Evolutionary conservation across 2,113 vertebrate species (phyloP).

Genomic region (Chaenocephalus aceratus): DNA sequence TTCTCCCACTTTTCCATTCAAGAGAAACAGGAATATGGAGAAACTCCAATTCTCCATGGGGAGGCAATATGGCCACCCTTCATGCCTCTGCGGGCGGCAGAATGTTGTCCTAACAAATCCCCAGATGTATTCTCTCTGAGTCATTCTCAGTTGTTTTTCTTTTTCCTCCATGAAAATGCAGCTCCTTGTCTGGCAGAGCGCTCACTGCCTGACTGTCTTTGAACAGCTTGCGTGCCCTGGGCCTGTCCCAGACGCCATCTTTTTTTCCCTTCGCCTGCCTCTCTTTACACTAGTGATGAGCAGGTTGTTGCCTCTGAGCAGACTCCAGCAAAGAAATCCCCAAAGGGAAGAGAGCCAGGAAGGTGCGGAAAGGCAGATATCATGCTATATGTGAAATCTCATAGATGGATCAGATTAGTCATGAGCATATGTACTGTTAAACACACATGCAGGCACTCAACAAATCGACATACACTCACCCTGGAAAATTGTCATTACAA

Average conservation of each 20-base stretch:
- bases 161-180: conserved; percentile 54
- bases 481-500: conserved; percentile 32
- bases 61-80: conserved; percentile 61
- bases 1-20: conserved; percentile 21
- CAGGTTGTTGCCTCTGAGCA: conserved; percentile 79
- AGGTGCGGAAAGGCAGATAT: conserved; percentile 52
- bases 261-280: conserved; percentile 41
- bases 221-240: conserved; percentile 84
- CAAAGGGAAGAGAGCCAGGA: conserved; percentile 52
- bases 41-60: conserved; percentile 39
- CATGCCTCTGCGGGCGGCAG: conserved; percentile 62
- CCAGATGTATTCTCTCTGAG: conserved; percentile 48
- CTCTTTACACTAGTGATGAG: conserved; percentile 76
- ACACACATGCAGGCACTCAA: conserved; percentile 7
- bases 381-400: conserved; percentile 51
- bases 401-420: conserved; percentile 47
- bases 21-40: conserved; percentile 25
- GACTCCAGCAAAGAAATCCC: conserved; percentile 68
- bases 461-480: background rate
- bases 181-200: conserved; percentile 66
- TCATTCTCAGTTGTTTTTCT: conserved; percentile 55
- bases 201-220: conserved; percentile 71
- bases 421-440: conserved; percentile 25
- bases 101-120: conserved; percentile 76
- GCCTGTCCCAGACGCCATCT: conserved; percentile 79